Conservation (phyloP, 2,113 vertebrate species). For the Falcunculus frontatus region DNA sequence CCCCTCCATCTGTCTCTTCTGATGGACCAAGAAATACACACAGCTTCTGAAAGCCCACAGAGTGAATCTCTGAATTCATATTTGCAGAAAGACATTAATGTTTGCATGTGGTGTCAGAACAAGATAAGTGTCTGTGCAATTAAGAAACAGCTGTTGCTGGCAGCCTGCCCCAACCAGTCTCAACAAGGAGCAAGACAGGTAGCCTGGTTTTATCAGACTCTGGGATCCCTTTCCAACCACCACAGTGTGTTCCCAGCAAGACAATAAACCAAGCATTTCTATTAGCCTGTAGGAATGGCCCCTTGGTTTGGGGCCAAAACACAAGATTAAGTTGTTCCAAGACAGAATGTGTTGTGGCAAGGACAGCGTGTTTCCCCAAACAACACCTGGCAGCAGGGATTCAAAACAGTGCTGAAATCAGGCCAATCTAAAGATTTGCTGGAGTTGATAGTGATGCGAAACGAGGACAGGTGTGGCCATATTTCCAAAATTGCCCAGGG, state of each 20-base stretch:
- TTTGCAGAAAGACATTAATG: constrained; percentile 14
- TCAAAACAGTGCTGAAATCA: constrained; percentile 22
- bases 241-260: background rate
- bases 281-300: constrained; percentile 4
- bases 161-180: background rate
- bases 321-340: background rate
- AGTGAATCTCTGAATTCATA: background rate
- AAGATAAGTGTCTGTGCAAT: constrained; percentile 52
- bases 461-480: constrained; percentile 15
- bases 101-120: constrained; percentile 22
- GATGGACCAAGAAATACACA: background rate
- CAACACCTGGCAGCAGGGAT: constrained; percentile 40
- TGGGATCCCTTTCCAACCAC: background rate
- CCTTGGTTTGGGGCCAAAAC: background rate
- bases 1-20: background rate
- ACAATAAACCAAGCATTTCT: background rate
- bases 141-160: constrained; percentile 47
- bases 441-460: background rate
- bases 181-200: constrained; percentile 28
- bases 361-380: constrained; percentile 31
- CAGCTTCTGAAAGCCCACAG: background rate
- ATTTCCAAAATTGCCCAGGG: background rate
- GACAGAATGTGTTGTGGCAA: background rate
- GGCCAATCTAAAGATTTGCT: constrained; percentile 6
- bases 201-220: background rate